A percentile compares a stretch with the other conserved stretches of the same genome.
Evolutionary conservation across 37 sponge, comb jelly and placozoan genomes (phyloP).

Genomic region (Hexactinellida sp.): DNA sequence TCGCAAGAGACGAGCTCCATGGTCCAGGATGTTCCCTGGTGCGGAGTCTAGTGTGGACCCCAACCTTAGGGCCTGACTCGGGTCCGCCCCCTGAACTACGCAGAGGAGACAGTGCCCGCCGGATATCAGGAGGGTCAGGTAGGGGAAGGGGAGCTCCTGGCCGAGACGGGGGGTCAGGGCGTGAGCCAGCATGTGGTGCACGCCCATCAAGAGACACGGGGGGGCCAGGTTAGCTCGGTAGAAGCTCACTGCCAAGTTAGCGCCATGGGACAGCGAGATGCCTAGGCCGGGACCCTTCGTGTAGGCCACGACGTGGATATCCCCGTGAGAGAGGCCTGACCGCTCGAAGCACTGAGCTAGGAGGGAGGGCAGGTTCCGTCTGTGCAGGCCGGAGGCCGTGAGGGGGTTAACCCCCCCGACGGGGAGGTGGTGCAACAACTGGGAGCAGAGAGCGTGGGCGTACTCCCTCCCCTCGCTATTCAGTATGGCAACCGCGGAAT

Average conservation of each 20-base stretch:
- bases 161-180: slow-evolving; percentile 49
- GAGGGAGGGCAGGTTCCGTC: not conserved
- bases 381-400: not conserved
- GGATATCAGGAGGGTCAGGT: slow-evolving; percentile 56
- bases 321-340: slow-evolving; percentile 11
- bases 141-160: slow-evolving; percentile 58
- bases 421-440: not conserved
- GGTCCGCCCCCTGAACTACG: slow-evolving; percentile 17
- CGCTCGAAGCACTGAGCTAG: not conserved
- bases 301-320: slow-evolving; percentile 44
- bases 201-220: slow-evolving; percentile 33
- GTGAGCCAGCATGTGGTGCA: slow-evolving; percentile 84
- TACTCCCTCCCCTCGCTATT: not conserved
- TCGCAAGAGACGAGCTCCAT: slow-evolving; percentile 30
- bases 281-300: slow-evolving; percentile 68
- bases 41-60: slow-evolving; percentile 41
- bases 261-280: slow-evolving; percentile 35
- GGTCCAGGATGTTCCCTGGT: slow-evolving; percentile 60
- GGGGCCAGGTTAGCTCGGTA: not conserved
- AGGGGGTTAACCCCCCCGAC: not conserved
- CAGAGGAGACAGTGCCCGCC: slow-evolving; percentile 69
- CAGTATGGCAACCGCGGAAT: slow-evolving; percentile 59
- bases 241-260: slow-evolving; percentile 23
- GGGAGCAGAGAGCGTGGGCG: not conserved
- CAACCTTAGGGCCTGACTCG: slow-evolving; percentile 26